Percentiles rank a stretch among this genome's conserved stretches.
phyloP scores from a whole-genome alignment of 2,797 vertebrate genomes.

The Eospalax fontanierii region DNA sequence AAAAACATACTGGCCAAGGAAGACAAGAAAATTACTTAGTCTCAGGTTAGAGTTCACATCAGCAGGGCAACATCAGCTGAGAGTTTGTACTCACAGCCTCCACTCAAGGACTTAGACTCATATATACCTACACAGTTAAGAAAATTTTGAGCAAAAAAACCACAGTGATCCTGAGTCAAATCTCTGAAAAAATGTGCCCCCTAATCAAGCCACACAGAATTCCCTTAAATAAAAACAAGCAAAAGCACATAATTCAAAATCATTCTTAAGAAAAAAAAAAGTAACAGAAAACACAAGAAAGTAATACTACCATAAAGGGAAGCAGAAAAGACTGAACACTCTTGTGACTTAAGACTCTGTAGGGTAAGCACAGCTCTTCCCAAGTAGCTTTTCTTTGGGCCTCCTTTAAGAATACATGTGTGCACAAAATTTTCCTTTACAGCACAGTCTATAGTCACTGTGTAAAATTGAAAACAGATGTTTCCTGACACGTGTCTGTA shows the following conservation, averaged over 20 bases:
- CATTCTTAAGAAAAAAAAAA: neutral
- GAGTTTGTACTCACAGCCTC: neutral
- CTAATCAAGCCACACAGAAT: neutral
- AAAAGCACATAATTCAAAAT: slow-evolving; percentile 39
- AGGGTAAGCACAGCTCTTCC: neutral
- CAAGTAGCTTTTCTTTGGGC: neutral
- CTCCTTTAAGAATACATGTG: slow-evolving; percentile 26
- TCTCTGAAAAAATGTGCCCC: slow-evolving; percentile 8
- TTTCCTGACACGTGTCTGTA: slow-evolving; percentile 9
- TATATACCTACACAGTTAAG: neutral
- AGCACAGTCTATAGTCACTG: slow-evolving; percentile 1
- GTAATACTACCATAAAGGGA: neutral
- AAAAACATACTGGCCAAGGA: neutral
- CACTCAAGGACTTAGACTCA: neutral
- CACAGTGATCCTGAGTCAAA: neutral
- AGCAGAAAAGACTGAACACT: neutral
- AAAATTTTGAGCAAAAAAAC: slow-evolving; percentile 29
- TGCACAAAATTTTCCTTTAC: slow-evolving; percentile 12
- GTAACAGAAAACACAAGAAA: slow-evolving; percentile 46
- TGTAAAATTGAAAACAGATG: slow-evolving; percentile 17
- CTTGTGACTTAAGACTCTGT: neutral
- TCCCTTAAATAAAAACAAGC: slow-evolving; percentile 54
- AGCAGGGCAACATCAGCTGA: neutral
- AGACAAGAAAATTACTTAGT: neutral
- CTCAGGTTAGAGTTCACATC: neutral